phyloP scores from a whole-genome alignment of 2,113 vertebrate genomes.

The Camelus bactrianus region DNA sequence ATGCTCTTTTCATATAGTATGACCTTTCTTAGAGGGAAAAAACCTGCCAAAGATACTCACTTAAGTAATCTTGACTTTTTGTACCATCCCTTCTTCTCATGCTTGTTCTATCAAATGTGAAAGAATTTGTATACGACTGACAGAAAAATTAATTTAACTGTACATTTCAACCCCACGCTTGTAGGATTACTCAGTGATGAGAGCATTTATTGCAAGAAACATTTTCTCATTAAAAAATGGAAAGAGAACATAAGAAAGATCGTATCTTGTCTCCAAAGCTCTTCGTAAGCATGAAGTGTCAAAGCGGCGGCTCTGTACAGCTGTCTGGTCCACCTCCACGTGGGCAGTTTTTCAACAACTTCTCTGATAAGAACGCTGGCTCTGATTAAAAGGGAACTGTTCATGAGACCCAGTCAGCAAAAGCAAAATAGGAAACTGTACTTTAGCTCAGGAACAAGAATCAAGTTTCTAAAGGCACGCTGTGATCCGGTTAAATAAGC shows the following conservation, averaged over 20 bases:
- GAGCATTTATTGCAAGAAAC: conserved; percentile 8
- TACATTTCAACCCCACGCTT: not conserved
- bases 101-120: not conserved
- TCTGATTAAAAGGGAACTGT: not conserved
- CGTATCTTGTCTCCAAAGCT: not conserved
- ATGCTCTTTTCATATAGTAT: not conserved
- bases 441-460: not conserved
- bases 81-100: not conserved
- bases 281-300: not conserved
- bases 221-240: conserved; percentile 34
- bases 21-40: not conserved
- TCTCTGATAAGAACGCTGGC: not conserved
- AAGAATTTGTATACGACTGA: not conserved
- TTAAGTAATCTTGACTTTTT: not conserved
- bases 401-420: not conserved
- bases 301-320: not conserved
- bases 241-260: not conserved
- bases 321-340: not conserved
- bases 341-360: not conserved
- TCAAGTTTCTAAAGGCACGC: not conserved
- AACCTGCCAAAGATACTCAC: not conserved
- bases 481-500: not conserved
- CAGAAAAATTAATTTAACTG: not conserved
- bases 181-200: not conserved
- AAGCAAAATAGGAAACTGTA: not conserved